phyloP scores from a whole-genome alignment of 1,140 invertebrate genomes.

The Calephelis nemesis region DNA sequence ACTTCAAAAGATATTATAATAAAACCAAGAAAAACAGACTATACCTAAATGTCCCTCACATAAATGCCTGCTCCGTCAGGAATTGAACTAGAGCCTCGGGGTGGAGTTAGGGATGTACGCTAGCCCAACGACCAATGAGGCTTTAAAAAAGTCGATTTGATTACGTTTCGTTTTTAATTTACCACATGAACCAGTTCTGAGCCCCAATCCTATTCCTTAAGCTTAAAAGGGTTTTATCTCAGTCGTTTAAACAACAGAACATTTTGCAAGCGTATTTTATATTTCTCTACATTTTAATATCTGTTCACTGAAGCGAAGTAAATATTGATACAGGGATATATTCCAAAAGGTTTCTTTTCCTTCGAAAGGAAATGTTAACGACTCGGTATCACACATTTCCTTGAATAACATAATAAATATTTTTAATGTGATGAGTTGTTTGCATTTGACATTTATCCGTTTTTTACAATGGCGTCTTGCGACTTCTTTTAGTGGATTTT shows the following conservation, averaged over 20 bases:
- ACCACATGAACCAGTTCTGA: constrained; percentile 1
- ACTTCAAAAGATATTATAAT: too few species aligned
- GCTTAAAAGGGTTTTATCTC: constrained; percentile 17
- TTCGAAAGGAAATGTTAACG: constrained; percentile 25
- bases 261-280: constrained; percentile 20
- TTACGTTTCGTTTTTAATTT: constrained; percentile 1
- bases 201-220: constrained; percentile 9
- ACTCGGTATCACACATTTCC: constrained; percentile 31
- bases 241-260: constrained; percentile 10
- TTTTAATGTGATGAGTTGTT: constrained; percentile 11
- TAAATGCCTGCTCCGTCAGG: too few species aligned
- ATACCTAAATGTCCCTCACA: too few species aligned
- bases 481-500: too few species aligned
- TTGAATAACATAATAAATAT: constrained; percentile 31
- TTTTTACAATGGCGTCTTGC: neutral
- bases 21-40: too few species aligned
- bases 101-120: too few species aligned
- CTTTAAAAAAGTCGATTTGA: neutral
- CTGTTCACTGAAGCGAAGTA: constrained; percentile 21
- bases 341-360: constrained; percentile 28
- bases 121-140: too few species aligned
- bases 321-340: constrained; percentile 26
- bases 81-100: neutral
- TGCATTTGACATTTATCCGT: neutral
- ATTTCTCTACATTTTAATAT: constrained; percentile 30